A percentile compares a stretch with the other conserved stretches of the same genome.
These are phyloP conservation scores for Epinotia bilunana DNA, from an alignment of 2,888 invertebrate species.

Conservation along the genomic window DNA sequence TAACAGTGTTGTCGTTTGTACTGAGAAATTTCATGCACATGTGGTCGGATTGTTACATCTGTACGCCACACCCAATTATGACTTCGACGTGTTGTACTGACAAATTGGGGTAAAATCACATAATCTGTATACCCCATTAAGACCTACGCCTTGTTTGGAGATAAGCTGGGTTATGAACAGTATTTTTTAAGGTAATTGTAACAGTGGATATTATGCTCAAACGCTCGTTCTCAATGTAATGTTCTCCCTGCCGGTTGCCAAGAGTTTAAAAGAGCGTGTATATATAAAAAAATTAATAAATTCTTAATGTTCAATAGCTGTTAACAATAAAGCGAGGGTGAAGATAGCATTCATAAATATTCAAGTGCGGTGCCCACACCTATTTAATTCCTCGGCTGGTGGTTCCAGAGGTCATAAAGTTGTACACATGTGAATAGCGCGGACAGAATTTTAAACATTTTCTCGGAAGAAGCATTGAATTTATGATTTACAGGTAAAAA, in stretches of 20 bases:
- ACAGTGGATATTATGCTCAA: too few species aligned
- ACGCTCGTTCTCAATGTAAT: too few species aligned
- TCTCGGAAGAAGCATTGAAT: conserved; percentile 28
- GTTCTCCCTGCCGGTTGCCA: not conserved
- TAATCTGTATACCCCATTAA: too few species aligned
- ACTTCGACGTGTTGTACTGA: too few species aligned
- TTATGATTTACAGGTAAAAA: conserved; percentile 34
- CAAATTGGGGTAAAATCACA: too few species aligned
- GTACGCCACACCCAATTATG: too few species aligned
- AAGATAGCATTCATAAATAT: conserved; percentile 38
- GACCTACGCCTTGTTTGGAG: too few species aligned
- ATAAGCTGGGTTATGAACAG: too few species aligned
- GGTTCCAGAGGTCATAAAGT: conserved; percentile 34
- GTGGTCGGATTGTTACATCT: too few species aligned
- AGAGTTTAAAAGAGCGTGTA: not conserved
- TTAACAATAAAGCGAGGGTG: conserved; percentile 34
- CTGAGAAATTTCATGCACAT: too few species aligned
- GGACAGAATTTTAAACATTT: conserved; percentile 41
- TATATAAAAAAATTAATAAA: conserved; percentile 2
- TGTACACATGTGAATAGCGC: conserved; percentile 40
- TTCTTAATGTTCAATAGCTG: conserved; percentile 14
- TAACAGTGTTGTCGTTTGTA: too few species aligned
- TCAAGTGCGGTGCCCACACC: conserved; percentile 29
- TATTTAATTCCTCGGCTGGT: conserved; percentile 27
- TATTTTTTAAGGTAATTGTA: too few species aligned